Evolutionary conservation across 2,797 vertebrate genomes (phyloP).

Genomic region (Anisognathus igniventris): DNA sequence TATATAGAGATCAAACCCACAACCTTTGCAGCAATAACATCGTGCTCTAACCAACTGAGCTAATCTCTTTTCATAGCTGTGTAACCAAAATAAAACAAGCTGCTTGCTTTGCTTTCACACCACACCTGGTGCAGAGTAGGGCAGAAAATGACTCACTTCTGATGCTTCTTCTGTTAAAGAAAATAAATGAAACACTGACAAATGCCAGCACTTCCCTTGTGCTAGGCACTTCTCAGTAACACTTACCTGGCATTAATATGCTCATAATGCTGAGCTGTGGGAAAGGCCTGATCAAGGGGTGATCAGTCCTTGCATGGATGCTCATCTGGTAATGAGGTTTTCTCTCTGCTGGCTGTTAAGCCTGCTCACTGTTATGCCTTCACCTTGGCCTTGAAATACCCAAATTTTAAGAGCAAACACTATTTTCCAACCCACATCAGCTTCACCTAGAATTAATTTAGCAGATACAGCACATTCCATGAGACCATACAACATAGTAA

Average conservation of each 20-base stretch:
- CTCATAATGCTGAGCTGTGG: not conserved
- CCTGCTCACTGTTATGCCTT: rapidly evolving
- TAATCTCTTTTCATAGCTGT: not conserved
- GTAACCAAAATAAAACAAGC: not conserved
- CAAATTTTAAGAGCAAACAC: not conserved
- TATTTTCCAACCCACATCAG: not conserved
- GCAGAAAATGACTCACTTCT: not conserved
- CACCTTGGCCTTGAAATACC: not conserved
- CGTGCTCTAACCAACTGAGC: rapidly evolving
- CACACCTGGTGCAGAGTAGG: not conserved
- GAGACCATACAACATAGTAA: not conserved
- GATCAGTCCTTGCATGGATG: not conserved
- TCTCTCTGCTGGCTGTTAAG: not conserved
- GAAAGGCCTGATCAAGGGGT: not conserved
- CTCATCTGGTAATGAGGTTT: not conserved
- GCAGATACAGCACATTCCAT: not conserved
- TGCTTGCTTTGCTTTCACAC: not conserved
- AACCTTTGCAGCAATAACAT: too few relatives aligned
- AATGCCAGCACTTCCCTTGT: not conserved
- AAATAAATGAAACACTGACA: not conserved
- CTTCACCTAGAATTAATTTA: not conserved
- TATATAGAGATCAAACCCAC: too few relatives aligned
- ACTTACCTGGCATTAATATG: not conserved
- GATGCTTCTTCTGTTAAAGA: not conserved
- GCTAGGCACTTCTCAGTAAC: not conserved